Evolutionary conservation across 1,140 invertebrate genomes (phyloP).

Genomic region (Teleopsis dalmanni): DNA sequence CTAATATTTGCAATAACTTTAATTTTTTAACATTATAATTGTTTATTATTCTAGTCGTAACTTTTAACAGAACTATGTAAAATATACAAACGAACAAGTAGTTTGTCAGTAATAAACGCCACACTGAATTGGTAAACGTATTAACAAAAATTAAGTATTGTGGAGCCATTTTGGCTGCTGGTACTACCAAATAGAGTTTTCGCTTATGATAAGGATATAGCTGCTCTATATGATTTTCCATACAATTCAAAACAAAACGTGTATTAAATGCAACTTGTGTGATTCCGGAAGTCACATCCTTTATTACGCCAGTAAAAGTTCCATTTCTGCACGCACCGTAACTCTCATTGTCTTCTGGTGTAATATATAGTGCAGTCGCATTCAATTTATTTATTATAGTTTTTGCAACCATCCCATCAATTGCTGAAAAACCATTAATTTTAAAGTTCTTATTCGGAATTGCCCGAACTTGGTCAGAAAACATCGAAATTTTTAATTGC

Average conservation of each 20-base stretch:
- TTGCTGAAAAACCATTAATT: conserved; percentile 16
- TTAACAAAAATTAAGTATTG: conserved; percentile 30
- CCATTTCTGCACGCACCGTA: conserved; percentile 29
- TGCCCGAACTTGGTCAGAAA: conserved; percentile 24
- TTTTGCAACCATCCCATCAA: conserved; percentile 25
- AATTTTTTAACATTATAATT: too few relatives aligned
- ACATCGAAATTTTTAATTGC: conserved; percentile 31
- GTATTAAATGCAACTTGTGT: conserved; percentile 29
- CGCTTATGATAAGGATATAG: conserved; percentile 26
- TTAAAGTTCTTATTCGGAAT: conserved; percentile 16
- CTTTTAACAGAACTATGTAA: conserved; percentile 13
- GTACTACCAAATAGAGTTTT: conserved; percentile 25
- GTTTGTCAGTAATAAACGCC: conserved; percentile 22
- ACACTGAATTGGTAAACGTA: conserved; percentile 24
- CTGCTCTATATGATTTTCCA: conserved; percentile 22
- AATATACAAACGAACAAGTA: conserved; percentile 21
- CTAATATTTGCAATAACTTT: too few relatives aligned
- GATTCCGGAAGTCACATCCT: conserved; percentile 17
- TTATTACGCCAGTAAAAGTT: conserved; percentile 24
- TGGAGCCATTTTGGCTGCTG: conserved; percentile 25
- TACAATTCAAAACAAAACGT: conserved; percentile 29
- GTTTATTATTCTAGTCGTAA: too few relatives aligned
- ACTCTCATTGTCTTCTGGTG: conserved; percentile 23
- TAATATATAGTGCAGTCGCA: conserved; percentile 26
- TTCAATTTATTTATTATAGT: conserved; percentile 20